Percentiles rank a stretch among this genome's conserved stretches.
Evolutionary conservation across 2,113 vertebrate species (phyloP).

Genomic region (Neofelis nebulosa): DNA sequence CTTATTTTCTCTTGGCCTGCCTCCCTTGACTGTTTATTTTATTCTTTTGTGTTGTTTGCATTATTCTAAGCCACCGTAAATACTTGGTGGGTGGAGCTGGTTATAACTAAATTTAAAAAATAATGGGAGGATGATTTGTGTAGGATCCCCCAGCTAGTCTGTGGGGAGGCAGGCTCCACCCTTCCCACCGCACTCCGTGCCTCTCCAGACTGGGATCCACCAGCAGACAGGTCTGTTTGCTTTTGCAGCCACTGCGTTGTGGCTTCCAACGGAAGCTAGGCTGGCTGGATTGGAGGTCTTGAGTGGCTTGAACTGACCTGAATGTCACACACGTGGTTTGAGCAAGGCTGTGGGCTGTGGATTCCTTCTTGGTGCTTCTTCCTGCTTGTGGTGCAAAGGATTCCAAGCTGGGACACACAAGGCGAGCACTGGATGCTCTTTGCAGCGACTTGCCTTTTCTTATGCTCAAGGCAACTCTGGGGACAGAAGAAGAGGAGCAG

Average conservation of each 20-base stretch:
- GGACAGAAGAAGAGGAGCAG: not conserved
- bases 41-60: not conserved
- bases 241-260: not conserved
- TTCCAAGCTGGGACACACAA: not conserved
- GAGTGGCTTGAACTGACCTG: not conserved
- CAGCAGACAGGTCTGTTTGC: not conserved
- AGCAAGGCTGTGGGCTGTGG: not conserved
- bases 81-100: not conserved
- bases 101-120: not conserved
- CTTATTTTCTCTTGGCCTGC: not conserved
- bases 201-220: not conserved
- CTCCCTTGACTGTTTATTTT: slow-evolving; percentile 28
- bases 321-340: not conserved
- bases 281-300: not conserved
- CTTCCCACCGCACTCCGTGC: accelerated
- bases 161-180: not conserved
- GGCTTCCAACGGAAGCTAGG: not conserved
- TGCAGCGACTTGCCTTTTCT: not conserved
- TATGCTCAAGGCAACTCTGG: not conserved
- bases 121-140: not conserved
- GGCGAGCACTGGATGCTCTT: not conserved
- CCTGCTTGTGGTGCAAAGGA: not conserved
- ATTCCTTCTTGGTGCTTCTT: not conserved
- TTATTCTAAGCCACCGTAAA: not conserved
- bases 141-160: not conserved